phyloP scores from a whole-genome alignment of 2,888 invertebrate species.

The Caenorhabditis imperialis region DNA sequence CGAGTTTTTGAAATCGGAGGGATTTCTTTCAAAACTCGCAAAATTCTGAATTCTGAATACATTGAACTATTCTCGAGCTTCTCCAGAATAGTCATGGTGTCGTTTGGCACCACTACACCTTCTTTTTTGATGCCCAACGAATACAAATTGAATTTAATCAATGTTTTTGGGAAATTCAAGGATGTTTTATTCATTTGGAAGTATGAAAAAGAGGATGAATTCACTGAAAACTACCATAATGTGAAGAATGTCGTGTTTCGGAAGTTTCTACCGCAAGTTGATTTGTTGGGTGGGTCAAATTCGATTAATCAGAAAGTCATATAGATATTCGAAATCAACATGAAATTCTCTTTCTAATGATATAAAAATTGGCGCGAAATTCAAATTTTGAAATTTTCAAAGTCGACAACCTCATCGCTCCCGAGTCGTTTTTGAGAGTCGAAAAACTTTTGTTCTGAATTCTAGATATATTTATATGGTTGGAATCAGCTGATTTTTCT shows the following conservation, averaged over 20 bases:
- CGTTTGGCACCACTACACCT: slow-evolving; percentile 40
- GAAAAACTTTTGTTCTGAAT: too few relatives aligned
- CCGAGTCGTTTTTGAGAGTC: too few relatives aligned
- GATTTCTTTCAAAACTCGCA: slow-evolving; percentile 29
- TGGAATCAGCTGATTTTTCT: too few relatives aligned
- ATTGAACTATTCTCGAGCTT: background rate
- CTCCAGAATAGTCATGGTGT: slow-evolving; percentile 3
- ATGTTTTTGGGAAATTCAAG: slow-evolving; percentile 9
- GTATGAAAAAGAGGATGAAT: slow-evolving; percentile 31
- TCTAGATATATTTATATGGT: too few relatives aligned
- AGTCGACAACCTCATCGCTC: too few relatives aligned
- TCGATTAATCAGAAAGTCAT: too few relatives aligned
- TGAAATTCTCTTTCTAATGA: too few relatives aligned
- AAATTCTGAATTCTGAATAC: slow-evolving; percentile 9
- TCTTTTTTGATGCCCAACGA: slow-evolving; percentile 28
- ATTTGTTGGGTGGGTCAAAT: slow-evolving; percentile 35
- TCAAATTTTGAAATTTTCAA: too few relatives aligned
- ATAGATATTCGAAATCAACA: too few relatives aligned
- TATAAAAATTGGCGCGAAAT: too few relatives aligned
- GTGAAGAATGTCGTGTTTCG: slow-evolving; percentile 10
- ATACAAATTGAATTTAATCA: slow-evolving; percentile 1
- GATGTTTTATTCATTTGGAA: slow-evolving; percentile 28
- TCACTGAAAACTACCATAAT: background rate
- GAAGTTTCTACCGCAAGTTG: slow-evolving; percentile 24
- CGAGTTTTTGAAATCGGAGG: slow-evolving; percentile 32